Base-by-base conservation (phyloP, 2,888 invertebrate species). In the Caenorhabditis panamensis region DNA sequence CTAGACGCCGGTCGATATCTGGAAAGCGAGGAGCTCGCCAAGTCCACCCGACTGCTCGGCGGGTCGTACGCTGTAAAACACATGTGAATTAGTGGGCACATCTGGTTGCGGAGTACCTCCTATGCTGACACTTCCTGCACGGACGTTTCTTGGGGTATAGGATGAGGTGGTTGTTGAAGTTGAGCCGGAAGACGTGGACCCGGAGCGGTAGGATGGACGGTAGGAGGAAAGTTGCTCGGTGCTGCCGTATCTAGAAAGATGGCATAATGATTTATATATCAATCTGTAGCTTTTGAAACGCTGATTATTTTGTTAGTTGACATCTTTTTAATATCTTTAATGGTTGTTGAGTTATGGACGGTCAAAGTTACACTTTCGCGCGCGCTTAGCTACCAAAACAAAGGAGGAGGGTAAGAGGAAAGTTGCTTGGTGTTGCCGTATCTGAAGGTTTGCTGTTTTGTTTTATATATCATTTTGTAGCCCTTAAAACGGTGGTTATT, bases 21-120 rank as follows among this genome's bases (percentile, higher is more conserved):
- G 28, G 72, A 72, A 47, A 79, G 68, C 18, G 79, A 59, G 59
- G 56, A 58, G 68, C 37, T 44, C 36, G 36, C 9, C 13, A 9
- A 58, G 47, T 68, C 68, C 58, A 31, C 61, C 44, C 31, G 31
- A 16, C 54, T 53, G 20, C 9, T 22, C 56, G 69, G 64, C 20
- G 78, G 62, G 63, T 79, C 79, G 79, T 72, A 79, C 16, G 79
- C 79, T 79, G 68, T 31, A 73, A 79, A 79, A 71, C 59, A 72
- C 24, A 44, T 73, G 73, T 66, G 71, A 47, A 61, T 2, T 22
- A n/a, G n/a, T n/a, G n/a, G n/a, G n/a, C n/a, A n/a, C n/a, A n/a
- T n/a, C n/a, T n/a, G n/a, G n/a, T 13, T 58, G 3, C 37, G 20
- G 22, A 41, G 37, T 31, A 71, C 71, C 71, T 66, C 78, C 72